A percentile compares a stretch with the other conserved stretches of the same genome.
Conservation (phyloP, 2,113 vertebrate genomes). For the Nesoenas mayeri region DNA sequence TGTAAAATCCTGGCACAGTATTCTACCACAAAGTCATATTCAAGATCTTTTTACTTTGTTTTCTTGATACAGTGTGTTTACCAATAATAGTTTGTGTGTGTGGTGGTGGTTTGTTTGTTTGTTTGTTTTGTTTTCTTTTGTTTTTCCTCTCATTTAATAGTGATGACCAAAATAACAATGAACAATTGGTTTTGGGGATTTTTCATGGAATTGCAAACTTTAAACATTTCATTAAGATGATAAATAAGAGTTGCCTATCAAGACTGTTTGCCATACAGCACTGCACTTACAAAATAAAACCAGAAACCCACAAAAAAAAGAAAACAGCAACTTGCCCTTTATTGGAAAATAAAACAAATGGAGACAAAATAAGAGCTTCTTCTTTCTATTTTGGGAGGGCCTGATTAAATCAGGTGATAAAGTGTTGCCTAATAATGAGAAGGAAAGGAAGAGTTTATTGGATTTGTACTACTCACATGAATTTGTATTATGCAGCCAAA, state of each 20-base stretch:
- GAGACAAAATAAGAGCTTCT: background rate
- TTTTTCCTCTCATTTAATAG: background rate
- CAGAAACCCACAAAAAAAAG: background rate
- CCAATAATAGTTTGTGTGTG: background rate
- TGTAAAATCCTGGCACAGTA: background rate
- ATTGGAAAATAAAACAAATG: background rate
- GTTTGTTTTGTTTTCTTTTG: background rate
- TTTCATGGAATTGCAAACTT: background rate
- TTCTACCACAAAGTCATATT: background rate
- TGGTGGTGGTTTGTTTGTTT: background rate
- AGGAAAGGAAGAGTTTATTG: background rate
- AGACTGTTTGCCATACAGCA: background rate
- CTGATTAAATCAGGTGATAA: background rate
- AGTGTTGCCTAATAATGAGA: background rate
- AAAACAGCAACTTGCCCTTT: background rate
- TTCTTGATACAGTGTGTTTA: background rate
- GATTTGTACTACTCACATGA: background rate
- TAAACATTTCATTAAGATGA: background rate
- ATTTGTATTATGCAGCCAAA: background rate
- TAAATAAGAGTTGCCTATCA: background rate
- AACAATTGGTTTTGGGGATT: background rate
- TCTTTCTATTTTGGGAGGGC: background rate
- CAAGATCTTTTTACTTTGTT: background rate
- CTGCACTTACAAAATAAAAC: background rate
- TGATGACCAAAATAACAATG: background rate